Conservation (phyloP, 2,888 invertebrate genomes). For the Megastigmus dorsalis region DNA sequence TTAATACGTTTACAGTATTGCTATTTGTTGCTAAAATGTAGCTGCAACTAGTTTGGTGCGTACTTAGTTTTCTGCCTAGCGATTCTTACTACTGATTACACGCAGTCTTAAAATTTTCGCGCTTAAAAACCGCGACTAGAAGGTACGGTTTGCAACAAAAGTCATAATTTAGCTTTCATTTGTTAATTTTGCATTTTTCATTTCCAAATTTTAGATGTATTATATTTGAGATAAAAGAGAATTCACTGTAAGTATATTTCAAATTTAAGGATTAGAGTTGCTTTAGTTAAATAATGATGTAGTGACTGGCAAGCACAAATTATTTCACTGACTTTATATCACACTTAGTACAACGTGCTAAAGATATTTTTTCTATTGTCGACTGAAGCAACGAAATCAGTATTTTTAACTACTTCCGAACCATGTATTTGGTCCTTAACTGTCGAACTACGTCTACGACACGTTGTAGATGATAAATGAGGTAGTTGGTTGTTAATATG, state of each 20-base stretch:
- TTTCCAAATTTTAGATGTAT: too few relatives aligned
- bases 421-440: slow-evolving; percentile 28
- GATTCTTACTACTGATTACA: slow-evolving; percentile 2
- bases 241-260: too few relatives aligned
- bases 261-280: not conserved
- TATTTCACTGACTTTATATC: slow-evolving; percentile 5
- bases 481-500: slow-evolving; percentile 56
- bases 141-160: not conserved
- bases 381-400: not conserved
- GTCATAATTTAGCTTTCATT: not conserved
- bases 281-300: too few relatives aligned
- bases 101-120: slow-evolving; percentile 38
- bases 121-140: slow-evolving; percentile 42
- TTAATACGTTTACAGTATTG: slow-evolving; percentile 8
- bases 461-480: slow-evolving; percentile 48
- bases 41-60: not conserved
- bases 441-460: slow-evolving; percentile 19
- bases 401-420: slow-evolving; percentile 24
- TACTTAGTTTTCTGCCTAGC: not conserved
- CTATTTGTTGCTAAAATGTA: slow-evolving; percentile 12
- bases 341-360: not conserved
- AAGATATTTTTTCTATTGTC: not conserved
- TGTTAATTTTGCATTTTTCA: not conserved
- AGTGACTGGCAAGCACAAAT: too few relatives aligned
- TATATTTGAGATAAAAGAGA: too few relatives aligned